Base-by-base conservation (phyloP, 2,113 vertebrate genomes). In the Mustelus asterias region DNA sequence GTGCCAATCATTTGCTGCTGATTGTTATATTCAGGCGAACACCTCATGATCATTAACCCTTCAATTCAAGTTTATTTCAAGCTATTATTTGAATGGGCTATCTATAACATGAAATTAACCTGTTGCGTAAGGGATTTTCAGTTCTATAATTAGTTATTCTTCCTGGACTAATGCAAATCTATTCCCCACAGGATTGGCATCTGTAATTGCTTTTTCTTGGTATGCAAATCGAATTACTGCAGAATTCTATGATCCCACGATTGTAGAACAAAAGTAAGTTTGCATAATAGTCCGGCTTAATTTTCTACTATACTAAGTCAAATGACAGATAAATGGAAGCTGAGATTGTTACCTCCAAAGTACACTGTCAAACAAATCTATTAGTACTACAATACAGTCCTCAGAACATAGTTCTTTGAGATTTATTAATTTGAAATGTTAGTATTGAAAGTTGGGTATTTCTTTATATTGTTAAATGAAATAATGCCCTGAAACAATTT, bases 161-260 rank as follows among this genome's bases (percentile, higher is more conserved):
- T 1, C 69, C 70, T 95, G 67, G 37, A 95, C 44, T 95, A 95
- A 95, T 72, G 44, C 6, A 54, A 72, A 44, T 54, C 69, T 95
- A 54, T 95, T 95, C 96, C 94, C 97, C 97, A 96, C 93, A 99
- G 99, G 99, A 60, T 96, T 99, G 83, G 98, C 98, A 96, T 98
- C 98, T n/a, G 98, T 99, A 98, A 98, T 98, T 78, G 98, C 98
- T 80, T 99, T 98, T 96, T 99, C 99, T 0, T 98, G 98, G 97
- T 99, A 99, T 97, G 98, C 98, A 96, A 97, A 99, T 97, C 99
- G 97, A 97, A 97, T 98, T 88, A 97, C 99, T 26, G 96, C 97
- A 3, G 98, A 99, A 92, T 99, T 98, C 97, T 97, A 99, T 97
- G 98, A 99, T 97, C 98, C 98, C 96, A 97, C 98, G 96, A 98